Percentiles rank a stretch among this genome's conserved stretches.
Conservation (phyloP, 1,140 invertebrate species). For the Trissolcus basalis region DNA sequence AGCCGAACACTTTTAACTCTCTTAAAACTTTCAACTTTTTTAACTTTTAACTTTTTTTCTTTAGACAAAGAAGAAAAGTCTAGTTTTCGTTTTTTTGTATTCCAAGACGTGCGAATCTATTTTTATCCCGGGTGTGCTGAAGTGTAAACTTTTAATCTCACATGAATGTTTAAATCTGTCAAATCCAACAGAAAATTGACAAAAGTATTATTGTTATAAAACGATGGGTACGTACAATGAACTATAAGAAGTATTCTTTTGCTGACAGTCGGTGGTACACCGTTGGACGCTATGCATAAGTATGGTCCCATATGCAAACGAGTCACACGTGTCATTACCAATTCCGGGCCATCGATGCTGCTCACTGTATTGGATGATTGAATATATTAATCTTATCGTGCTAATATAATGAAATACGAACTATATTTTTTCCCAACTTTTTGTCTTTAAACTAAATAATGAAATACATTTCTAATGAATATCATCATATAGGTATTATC, state of each 20-base stretch:
- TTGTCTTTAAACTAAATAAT: too few species aligned
- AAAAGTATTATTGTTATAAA: too few species aligned
- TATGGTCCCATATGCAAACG: constrained; percentile 82
- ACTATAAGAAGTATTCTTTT: constrained; percentile 85
- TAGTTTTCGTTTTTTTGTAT: constrained; percentile 44
- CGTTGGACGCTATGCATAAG: constrained; percentile 84
- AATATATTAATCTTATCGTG: too few species aligned
- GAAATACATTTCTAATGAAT: too few species aligned
- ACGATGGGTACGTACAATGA: constrained; percentile 82
- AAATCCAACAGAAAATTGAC: too few species aligned
- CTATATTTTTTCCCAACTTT: too few species aligned
- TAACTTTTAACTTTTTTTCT: constrained; percentile 50
- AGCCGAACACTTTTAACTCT: constrained; percentile 55
- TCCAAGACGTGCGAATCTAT: constrained; percentile 41
- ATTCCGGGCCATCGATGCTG: constrained; percentile 74
- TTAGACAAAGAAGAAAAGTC: constrained; percentile 47
- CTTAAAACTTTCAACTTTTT: constrained; percentile 54
- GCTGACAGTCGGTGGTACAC: constrained; percentile 87
- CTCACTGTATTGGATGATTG: constrained; percentile 65
- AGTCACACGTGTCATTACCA: constrained; percentile 78
- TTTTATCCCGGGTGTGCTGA: constrained; percentile 9
- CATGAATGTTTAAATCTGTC: constrained; percentile 4
- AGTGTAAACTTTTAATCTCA: constrained; percentile 50
- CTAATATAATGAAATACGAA: too few species aligned
- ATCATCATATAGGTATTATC: too few species aligned